Base-by-base conservation (phyloP, 2,113 vertebrate species). In the Conger conger region DNA sequence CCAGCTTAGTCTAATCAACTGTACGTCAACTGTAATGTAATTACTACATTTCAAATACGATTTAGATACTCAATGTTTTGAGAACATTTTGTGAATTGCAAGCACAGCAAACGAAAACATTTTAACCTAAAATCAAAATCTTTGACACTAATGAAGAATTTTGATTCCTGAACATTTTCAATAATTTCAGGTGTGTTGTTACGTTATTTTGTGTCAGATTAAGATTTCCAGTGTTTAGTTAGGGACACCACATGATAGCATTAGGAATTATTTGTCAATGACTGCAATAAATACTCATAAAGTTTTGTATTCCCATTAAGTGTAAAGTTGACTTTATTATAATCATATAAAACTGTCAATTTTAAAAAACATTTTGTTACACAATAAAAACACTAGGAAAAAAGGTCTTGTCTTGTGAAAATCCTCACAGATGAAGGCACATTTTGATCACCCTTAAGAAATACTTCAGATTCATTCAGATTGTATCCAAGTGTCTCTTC, bases 341-440 rank as follows among this genome's bases (percentile, higher is more conserved):
- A 81, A 81, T 84, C 73, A 78, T 87, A 84, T 33, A 87, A 87
- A 87, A 82, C 38, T 83, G 40, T 18, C 77, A 80, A 13, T 50
- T 42, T 79, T 40, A 45, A 18, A 30, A 30, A 68, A 68, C 54
- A 23, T 33, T 73, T n/a, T 73, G 80, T 83, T 40, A 80, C 86
- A 84, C 79, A 77, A 77, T 81, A 77, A 45, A 81, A 84, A 84
- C 68, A 53, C 40, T 87, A 76, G 37, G 80, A 84, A 77, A 73
- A 82, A n/a, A 40, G 38, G 45, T 27, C 27, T 73, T 80, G 68
- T 76, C 50, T 57, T 73, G 18, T 36, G 35, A 33, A 78, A 50
- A 35, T 27, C 78, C 16, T 86, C 53, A 78, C 45, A 80, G 30
- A n/a, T 18, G 42, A 87, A 87, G 86, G 86, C 86, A 87, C 86